These are phyloP conservation scores for Bombus haemorrhoidalis DNA, from an alignment of 1,140 invertebrate genomes.

Conservation along the genomic window DNA sequence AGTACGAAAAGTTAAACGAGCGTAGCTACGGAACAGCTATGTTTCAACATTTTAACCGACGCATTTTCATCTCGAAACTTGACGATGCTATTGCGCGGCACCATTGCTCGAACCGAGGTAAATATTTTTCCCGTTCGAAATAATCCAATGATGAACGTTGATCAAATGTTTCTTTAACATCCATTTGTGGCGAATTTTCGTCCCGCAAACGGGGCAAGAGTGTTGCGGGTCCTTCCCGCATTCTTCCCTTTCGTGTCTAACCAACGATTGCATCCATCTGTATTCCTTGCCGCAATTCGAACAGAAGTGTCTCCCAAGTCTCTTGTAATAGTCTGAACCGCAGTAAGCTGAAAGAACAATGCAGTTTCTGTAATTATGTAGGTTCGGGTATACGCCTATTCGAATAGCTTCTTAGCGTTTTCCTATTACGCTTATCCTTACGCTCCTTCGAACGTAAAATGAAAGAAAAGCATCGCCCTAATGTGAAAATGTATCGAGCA, in stretches of 20 bases:
- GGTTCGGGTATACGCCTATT: conserved; percentile 1
- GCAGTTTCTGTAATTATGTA: conserved; percentile 45
- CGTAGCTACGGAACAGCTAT: background rate
- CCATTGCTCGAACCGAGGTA: background rate
- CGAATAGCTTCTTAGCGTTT: background rate
- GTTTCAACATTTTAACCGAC: background rate
- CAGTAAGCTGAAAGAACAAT: conserved; percentile 66
- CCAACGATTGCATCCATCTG: conserved; percentile 81
- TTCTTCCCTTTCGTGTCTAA: conserved; percentile 82
- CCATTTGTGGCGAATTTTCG: conserved; percentile 78
- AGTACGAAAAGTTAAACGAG: background rate
- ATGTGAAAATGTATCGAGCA: background rate
- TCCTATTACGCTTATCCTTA: background rate
- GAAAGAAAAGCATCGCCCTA: background rate
- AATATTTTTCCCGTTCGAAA: conserved; percentile 50
- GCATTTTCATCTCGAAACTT: too few species aligned
- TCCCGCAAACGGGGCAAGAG: conserved; percentile 74
- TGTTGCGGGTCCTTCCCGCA: conserved; percentile 80
- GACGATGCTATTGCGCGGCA: background rate
- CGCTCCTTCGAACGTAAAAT: background rate
- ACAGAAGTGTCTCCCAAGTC: conserved; percentile 75
- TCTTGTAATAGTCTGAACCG: conserved; percentile 74
- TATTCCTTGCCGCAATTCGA: conserved; percentile 82
- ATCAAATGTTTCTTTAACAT: conserved; percentile 78
- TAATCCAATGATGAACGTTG: conserved; percentile 68